A percentile compares a stretch with the other conserved stretches of the same genome.
Conservation (phyloP, 2,797 vertebrate species). For the Chaetophractus vellerosus region DNA sequence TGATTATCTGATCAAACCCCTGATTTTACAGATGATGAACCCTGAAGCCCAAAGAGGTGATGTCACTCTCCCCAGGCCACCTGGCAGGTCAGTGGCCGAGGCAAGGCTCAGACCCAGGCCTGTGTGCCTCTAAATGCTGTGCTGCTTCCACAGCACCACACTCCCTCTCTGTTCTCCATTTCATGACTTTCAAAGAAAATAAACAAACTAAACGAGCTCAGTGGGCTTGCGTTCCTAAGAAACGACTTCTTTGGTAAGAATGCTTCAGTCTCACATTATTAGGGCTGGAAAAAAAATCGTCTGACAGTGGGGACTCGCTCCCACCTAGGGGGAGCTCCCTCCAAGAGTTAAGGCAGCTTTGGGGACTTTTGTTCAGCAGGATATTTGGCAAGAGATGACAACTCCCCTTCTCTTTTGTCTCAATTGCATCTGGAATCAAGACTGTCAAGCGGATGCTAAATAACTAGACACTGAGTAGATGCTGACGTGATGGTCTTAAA, state of each 20-base stretch:
- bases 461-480: slow-evolving; percentile 59
- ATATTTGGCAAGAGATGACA: slow-evolving; percentile 65
- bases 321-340: slow-evolving; percentile 54
- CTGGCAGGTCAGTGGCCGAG: neutral
- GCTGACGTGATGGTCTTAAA: slow-evolving; percentile 75
- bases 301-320: slow-evolving; percentile 43
- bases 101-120: neutral
- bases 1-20: neutral
- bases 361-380: slow-evolving; percentile 83
- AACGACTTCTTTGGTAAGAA: slow-evolving; percentile 70
- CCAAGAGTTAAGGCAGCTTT: slow-evolving; percentile 87
- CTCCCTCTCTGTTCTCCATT: slow-evolving; percentile 34
- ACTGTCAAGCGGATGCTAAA: slow-evolving; percentile 54
- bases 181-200: neutral
- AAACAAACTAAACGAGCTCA: neutral
- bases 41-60: neutral
- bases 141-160: fast-evolving
- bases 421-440: slow-evolving; percentile 75
- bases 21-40: neutral
- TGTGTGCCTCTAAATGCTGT: neutral
- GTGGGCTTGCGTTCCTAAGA: slow-evolving; percentile 50
- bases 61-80: neutral
- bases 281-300: slow-evolving; percentile 51
- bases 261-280: slow-evolving; percentile 10
- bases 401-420: slow-evolving; percentile 74